Percentiles rank a stretch among this genome's conserved stretches.
phyloP scores from a whole-genome alignment of 2,113 vertebrate species.

The Sinocyclocheilus grahami region DNA sequence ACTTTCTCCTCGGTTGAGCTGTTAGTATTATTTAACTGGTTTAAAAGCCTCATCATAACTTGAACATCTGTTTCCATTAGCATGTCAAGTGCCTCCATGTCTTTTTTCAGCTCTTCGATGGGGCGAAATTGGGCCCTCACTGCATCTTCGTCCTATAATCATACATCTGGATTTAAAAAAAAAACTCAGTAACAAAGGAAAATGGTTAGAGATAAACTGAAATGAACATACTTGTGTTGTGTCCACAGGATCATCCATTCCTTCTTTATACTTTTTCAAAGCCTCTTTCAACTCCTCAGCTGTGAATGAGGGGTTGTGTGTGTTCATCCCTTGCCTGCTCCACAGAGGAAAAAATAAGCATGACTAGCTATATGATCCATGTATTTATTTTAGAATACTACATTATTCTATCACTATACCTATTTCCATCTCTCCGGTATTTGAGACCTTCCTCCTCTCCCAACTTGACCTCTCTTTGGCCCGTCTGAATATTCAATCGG shows the following conservation, averaged over 20 bases:
- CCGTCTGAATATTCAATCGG: slow-evolving; percentile 90
- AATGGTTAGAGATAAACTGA: neutral
- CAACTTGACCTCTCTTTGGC: slow-evolving; percentile 84
- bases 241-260: slow-evolving; percentile 63
- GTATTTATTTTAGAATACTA: slow-evolving; percentile 29
- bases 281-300: slow-evolving; percentile 86
- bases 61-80: slow-evolving; percentile 89
- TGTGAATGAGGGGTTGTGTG: slow-evolving; percentile 71
- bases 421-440: slow-evolving; percentile 74
- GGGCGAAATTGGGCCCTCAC: slow-evolving; percentile 77
- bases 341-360: slow-evolving; percentile 24
- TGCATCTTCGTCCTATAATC: slow-evolving; percentile 49
- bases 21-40: slow-evolving; percentile 82
- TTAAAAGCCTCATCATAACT: slow-evolving; percentile 86
- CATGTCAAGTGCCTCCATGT: slow-evolving; percentile 86
- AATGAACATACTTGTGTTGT: slow-evolving; percentile 36
- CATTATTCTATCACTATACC: slow-evolving; percentile 66
- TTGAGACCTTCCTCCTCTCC: slow-evolving; percentile 68
- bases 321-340: slow-evolving; percentile 64
- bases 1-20: slow-evolving; percentile 82
- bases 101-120: slow-evolving; percentile 86
- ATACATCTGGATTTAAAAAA: neutral
- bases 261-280: slow-evolving; percentile 85
- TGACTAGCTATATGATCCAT: slow-evolving; percentile 36
- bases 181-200: neutral